Base-by-base conservation (phyloP, 2,888 invertebrate species). In the Timandra comae region DNA sequence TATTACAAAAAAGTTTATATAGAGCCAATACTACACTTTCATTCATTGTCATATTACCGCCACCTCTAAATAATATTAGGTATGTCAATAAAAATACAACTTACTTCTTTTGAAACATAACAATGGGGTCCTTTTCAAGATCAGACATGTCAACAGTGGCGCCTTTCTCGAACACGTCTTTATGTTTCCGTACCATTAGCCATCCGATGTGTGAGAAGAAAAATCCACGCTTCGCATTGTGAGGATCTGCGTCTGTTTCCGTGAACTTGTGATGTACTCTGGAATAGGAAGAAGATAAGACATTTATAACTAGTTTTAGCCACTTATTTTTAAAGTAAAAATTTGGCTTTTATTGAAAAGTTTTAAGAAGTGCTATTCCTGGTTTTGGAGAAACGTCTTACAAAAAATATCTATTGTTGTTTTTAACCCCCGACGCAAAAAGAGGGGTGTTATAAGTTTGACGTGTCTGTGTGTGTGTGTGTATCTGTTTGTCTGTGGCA, bases 131-230 rank as follows among this genome's bases (percentile, higher is more conserved):
- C 25, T 88, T 87, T 38, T 91, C 90, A 27, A 98, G 80, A 67
- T 98, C 98, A n/a, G 90, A 91, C 90, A 97, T 90, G 66, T 97
- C 96, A 5, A 98, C 88, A 6, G 88, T 81, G 43, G 91, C 91
- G 22, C 97, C 97, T 65, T 94, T 96, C 21, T 76, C 87, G 48
- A 91, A 91, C n/a, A 98, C 96, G 41, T 95, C 95, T 23, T 92
- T 93, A 68, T 97, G 97, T 68, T 98, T 98, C 43, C 91, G 89
- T 29, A 93, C 80, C 86, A 97, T 87, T 46, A 98, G 81, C 98
- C 98, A 98, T 10, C 98, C 98, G 66, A 97, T 93, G 72, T 98
- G 98, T 0, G 96, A 92, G 79, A 97, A 98, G 87, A 98, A 97
- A 86, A 98, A 97, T 1, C 98, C 98, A 40, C 96, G 87, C 20